phyloP scores from a whole-genome alignment of 2,888 invertebrate genomes.

The Zonitis immaculata region DNA sequence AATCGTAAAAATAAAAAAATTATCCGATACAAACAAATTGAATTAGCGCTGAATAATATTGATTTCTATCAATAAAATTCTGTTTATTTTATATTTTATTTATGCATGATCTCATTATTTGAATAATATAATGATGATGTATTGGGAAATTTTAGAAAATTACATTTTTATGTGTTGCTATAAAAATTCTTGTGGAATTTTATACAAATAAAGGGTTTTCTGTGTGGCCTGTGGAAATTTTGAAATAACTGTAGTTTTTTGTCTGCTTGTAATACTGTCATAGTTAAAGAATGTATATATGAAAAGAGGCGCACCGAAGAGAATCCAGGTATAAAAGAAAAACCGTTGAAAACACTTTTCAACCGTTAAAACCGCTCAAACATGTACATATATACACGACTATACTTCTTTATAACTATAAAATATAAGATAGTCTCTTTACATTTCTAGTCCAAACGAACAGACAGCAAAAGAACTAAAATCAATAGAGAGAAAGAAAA shows the following conservation, averaged over 20 bases:
- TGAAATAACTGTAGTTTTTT: neutral
- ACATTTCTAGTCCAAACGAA: slow-evolving; percentile 12
- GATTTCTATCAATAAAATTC: neutral
- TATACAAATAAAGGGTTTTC: too few relatives aligned
- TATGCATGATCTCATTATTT: neutral
- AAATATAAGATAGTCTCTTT: slow-evolving; percentile 1
- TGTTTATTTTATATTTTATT: neutral
- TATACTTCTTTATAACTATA: too few relatives aligned
- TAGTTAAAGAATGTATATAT: neutral
- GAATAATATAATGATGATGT: too few relatives aligned
- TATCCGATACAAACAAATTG: neutral
- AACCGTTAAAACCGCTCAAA: slow-evolving; percentile 16
- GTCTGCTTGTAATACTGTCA: neutral
- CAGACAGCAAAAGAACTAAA: slow-evolving; percentile 27
- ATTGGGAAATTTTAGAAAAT: too few relatives aligned
- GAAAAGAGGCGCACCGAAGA: slow-evolving; percentile 13
- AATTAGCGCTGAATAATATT: neutral
- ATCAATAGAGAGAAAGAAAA: slow-evolving; percentile 26
- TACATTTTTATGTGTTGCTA: too few relatives aligned
- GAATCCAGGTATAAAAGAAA: slow-evolving; percentile 24
- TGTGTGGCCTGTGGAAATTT: too few relatives aligned
- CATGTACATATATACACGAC: too few relatives aligned
- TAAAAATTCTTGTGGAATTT: too few relatives aligned
- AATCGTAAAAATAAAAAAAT: too few relatives aligned
- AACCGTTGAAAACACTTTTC: slow-evolving; percentile 25